phyloP scores from a whole-genome alignment of 1,140 invertebrate genomes.

The fruit fly (Drosophila melanogaster) region DNA sequence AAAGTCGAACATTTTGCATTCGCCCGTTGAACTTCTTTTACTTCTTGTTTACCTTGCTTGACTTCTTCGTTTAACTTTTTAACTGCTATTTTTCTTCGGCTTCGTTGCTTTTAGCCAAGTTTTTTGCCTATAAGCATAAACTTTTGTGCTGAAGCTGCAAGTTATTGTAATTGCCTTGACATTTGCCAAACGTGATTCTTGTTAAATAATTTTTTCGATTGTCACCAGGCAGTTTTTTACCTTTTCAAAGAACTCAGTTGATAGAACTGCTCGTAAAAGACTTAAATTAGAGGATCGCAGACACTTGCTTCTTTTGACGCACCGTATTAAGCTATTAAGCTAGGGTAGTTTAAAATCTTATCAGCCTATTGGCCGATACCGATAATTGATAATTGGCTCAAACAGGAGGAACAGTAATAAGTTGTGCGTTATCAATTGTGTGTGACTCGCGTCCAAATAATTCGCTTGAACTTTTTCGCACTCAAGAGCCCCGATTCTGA shows the following conservation, averaged over 20 bases:
- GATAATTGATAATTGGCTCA: slow-evolving; percentile 42
- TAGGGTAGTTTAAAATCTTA: slow-evolving; percentile 45
- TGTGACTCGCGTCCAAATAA: neutral
- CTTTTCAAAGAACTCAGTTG: slow-evolving; percentile 14
- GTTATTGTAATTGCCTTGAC: slow-evolving; percentile 48
- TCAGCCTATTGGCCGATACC: slow-evolving; percentile 19
- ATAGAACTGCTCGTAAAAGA: slow-evolving; percentile 1
- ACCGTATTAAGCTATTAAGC: neutral
- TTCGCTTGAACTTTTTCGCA: slow-evolving; percentile 18
- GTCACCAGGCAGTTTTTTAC: slow-evolving; percentile 3
- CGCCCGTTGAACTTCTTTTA: slow-evolving; percentile 12
- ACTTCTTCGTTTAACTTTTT: slow-evolving; percentile 16
- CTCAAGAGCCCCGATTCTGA: neutral
- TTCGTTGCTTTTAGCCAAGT: slow-evolving; percentile 9
- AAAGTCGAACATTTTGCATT: slow-evolving; percentile 31
- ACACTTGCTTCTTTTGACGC: slow-evolving; percentile 7
- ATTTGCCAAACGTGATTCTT: slow-evolving; percentile 58
- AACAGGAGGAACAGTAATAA: neutral
- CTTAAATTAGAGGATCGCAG: slow-evolving; percentile 25
- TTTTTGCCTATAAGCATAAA: slow-evolving; percentile 21
- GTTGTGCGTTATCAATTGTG: slow-evolving; percentile 10
- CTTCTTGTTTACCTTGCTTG: slow-evolving; percentile 29
- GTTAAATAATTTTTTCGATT: slow-evolving; percentile 16
- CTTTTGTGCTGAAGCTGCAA: slow-evolving; percentile 34
- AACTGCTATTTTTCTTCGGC: slow-evolving; percentile 1